phyloP scores from a whole-genome alignment of 35 echinoderm and acorn worm genomes.

The Strongylocentrotus purpuratus region DNA sequence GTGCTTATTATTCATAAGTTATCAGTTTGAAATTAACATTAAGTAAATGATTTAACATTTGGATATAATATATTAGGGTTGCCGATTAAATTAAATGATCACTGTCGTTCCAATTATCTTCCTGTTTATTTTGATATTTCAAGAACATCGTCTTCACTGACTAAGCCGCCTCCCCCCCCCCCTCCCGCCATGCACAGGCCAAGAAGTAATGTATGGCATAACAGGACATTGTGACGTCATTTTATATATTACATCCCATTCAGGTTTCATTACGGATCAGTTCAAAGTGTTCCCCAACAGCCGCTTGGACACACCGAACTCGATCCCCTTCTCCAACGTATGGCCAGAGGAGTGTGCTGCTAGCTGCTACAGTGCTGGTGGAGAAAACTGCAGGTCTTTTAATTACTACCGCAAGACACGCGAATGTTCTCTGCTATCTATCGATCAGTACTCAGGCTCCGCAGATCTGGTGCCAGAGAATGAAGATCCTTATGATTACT shows the following conservation, averaged over 20 bases:
- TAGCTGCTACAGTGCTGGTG: constrained; percentile 54
- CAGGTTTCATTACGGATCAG: background rate
- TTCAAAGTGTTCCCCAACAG: background rate
- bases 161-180: too few relatives aligned
- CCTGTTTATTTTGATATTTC: too few relatives aligned
- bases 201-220: too few relatives aligned
- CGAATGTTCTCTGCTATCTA: constrained; percentile 60
- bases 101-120: too few relatives aligned
- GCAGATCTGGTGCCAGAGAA: constrained; percentile 46
- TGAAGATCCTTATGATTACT: constrained; percentile 69
- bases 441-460: constrained; percentile 32
- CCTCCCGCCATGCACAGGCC: too few relatives aligned
- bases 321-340: background rate
- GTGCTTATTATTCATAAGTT: too few relatives aligned
- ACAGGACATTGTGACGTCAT: too few relatives aligned
- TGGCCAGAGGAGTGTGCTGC: constrained; percentile 82
- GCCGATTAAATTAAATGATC: too few relatives aligned
- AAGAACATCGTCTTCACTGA: too few relatives aligned
- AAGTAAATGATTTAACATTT: too few relatives aligned
- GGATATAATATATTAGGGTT: too few relatives aligned
- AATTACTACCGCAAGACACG: constrained; percentile 68
- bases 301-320: background rate
- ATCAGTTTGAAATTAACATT: too few relatives aligned
- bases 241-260: background rate
- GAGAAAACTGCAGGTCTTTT: constrained; percentile 70